A percentile compares a stretch with the other conserved stretches of the same genome.
Conservation (phyloP, 2,113 vertebrate genomes). For the Coreoperca whiteheadi region DNA sequence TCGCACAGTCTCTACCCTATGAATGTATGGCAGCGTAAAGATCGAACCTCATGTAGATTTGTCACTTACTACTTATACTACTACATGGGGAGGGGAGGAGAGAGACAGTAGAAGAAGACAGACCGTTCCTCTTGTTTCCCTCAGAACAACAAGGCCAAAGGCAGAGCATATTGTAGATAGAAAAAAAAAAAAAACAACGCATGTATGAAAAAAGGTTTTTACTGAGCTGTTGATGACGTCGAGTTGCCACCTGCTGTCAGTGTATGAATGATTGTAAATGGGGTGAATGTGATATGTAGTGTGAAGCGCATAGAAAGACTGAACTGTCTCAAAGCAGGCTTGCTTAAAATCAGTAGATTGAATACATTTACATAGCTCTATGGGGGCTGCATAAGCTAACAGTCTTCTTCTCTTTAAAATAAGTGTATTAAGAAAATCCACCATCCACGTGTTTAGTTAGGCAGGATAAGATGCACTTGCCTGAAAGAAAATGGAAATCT, state of each 20-base stretch:
- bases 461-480: slow-evolving; percentile 21
- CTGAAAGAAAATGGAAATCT: slow-evolving; percentile 60
- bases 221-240: too few species aligned
- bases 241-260: too few species aligned
- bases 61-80: too few species aligned
- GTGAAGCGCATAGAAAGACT: too few species aligned
- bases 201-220: slow-evolving; percentile 2
- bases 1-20: not conserved
- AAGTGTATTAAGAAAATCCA: not conserved
- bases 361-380: slow-evolving; percentile 16
- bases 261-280: too few species aligned
- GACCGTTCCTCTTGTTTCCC: slow-evolving; percentile 44
- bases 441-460: not conserved
- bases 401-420: not conserved
- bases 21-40: not conserved
- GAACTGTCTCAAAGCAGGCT: not conserved
- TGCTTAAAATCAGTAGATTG: slow-evolving; percentile 18
- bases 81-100: slow-evolving; percentile 1
- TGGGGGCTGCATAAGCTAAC: not conserved
- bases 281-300: too few species aligned
- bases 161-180: slow-evolving; percentile 37
- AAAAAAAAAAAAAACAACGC: slow-evolving; percentile 14
- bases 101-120: slow-evolving; percentile 26
- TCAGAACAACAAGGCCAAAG: slow-evolving; percentile 60
- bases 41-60: not conserved